These are phyloP conservation scores for Rhyacophila evoluta DNA, from an alignment of 2,888 invertebrate genomes.

Conservation along the genomic window DNA sequence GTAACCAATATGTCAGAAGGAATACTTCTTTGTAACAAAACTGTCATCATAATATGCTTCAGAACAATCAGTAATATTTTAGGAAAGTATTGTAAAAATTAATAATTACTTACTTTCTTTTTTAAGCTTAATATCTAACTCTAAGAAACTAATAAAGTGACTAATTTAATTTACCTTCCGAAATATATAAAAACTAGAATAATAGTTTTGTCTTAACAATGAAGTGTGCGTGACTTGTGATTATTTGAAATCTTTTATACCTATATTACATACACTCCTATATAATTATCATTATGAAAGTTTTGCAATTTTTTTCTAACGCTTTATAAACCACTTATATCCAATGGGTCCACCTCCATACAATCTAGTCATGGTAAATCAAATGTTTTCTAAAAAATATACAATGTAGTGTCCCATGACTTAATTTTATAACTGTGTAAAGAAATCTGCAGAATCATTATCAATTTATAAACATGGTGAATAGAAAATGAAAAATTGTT, in stretches of 20 bases:
- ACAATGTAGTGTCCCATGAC: constrained; percentile 26
- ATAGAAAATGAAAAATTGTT: too few relatives aligned
- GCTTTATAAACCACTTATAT: constrained; percentile 39
- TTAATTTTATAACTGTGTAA: constrained; percentile 42
- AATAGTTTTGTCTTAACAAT: constrained; percentile 20
- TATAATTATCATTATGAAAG: neutral
- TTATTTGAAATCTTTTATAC: constrained; percentile 12
- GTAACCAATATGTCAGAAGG: neutral
- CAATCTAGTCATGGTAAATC: constrained; percentile 26
- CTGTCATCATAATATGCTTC: constrained; percentile 40
- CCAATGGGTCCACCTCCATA: constrained; percentile 41
- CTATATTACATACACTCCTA: neutral
- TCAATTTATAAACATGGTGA: too few relatives aligned
- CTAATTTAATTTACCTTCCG: constrained; percentile 35
- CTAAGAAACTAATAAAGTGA: constrained; percentile 19
- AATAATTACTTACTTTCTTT: neutral
- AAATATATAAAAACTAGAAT: constrained; percentile 19
- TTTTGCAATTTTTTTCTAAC: constrained; percentile 29
- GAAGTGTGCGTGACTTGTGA: constrained; percentile 26
- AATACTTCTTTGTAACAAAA: constrained; percentile 1
- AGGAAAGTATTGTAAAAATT: constrained; percentile 31
- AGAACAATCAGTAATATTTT: constrained; percentile 49
- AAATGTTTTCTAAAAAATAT: constrained; percentile 33
- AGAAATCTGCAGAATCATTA: neutral
- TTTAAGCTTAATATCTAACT: constrained; percentile 39